Evolutionary conservation across 1,140 invertebrate genomes (phyloP), one percentile per base, ranked within the genome.

Genomic region (Gonioctena quinquepunctata): DNA sequence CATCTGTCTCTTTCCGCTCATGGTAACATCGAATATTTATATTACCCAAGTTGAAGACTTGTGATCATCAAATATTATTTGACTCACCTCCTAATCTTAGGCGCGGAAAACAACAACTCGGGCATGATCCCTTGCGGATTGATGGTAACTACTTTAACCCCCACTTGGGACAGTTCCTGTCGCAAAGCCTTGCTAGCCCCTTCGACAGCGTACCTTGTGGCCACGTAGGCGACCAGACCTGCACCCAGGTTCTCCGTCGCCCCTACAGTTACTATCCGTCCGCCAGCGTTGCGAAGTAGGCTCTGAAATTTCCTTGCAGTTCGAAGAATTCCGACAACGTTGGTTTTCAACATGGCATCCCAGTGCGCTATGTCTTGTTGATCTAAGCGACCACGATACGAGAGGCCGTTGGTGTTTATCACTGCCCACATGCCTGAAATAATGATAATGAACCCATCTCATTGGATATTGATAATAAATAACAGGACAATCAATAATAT

Each of bases 381-480:
- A 65, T 91, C 90, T 26, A 92, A 86, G 22, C 88, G 83, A n/a
- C 90, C 88, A 66, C 89, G 84, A 80, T 91, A 86, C 60, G 90
- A 88, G 69, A 89, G 87, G 11, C 92, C 92, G 8, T 90, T 91
- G 1, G 92, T 94, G 80, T 94, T 93, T 50, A 94, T 89, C 2
- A 94, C 91, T 27, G 92, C 92, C 89, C 91, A 92, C 62, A 94
- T 87, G 72, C 92, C 93, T 93, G 78, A 23, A 85, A 85, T n/a
- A n/a, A n/a, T n/a, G n/a, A n/a, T n/a, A n/a, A n/a, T n/a, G n/a
- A n/a, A n/a, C n/a, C n/a, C n/a, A n/a, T n/a, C n/a, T n/a, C n/a
- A n/a, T n/a, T n/a, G n/a, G n/a, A n/a, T n/a, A n/a, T n/a, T n/a
- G n/a, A n/a, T n/a, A n/a, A n/a, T n/a, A n/a, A n/a, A n/a, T n/a